A percentile compares a stretch with the other conserved stretches of the same genome.
These are phyloP conservation scores for Neodon shergylaensis DNA, from an alignment of 2,113 vertebrate genomes.

Conservation along the genomic window DNA sequence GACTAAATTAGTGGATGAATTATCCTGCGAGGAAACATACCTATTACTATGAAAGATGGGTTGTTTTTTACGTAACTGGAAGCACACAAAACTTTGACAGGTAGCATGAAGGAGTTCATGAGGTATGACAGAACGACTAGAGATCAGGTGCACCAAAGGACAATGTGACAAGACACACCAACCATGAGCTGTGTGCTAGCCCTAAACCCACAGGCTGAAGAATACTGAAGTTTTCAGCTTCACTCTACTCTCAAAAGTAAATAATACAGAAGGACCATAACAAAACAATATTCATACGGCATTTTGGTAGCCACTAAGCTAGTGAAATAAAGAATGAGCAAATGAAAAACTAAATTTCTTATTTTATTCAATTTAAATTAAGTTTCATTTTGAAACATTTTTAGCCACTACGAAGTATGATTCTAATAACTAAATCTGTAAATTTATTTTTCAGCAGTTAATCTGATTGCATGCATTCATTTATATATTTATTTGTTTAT, in stretches of 20 bases:
- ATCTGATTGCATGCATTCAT: background rate
- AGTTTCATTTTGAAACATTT: slow-evolving; percentile 14
- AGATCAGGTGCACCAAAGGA: background rate
- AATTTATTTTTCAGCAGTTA: slow-evolving; percentile 41
- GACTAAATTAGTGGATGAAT: slow-evolving; percentile 13
- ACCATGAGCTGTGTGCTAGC: background rate
- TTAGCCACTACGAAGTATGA: background rate
- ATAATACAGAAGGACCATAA: background rate
- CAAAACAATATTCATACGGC: background rate
- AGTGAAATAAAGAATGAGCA: background rate
- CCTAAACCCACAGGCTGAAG: background rate
- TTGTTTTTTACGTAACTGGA: slow-evolving; percentile 12
- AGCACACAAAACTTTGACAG: background rate
- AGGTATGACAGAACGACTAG: background rate
- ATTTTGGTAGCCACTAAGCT: background rate
- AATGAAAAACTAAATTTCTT: slow-evolving; percentile 2
- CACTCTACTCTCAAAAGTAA: slow-evolving; percentile 21
- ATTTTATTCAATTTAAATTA: slow-evolving; percentile 42
- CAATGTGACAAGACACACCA: background rate
- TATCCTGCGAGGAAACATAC: background rate
- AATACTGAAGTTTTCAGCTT: background rate
- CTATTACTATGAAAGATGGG: background rate
- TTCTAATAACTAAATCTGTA: background rate
- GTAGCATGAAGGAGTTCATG: background rate
- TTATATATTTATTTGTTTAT: background rate